Conservation (phyloP, 2,888 invertebrate genomes). For the Petrolisthes cinctipes region DNA sequence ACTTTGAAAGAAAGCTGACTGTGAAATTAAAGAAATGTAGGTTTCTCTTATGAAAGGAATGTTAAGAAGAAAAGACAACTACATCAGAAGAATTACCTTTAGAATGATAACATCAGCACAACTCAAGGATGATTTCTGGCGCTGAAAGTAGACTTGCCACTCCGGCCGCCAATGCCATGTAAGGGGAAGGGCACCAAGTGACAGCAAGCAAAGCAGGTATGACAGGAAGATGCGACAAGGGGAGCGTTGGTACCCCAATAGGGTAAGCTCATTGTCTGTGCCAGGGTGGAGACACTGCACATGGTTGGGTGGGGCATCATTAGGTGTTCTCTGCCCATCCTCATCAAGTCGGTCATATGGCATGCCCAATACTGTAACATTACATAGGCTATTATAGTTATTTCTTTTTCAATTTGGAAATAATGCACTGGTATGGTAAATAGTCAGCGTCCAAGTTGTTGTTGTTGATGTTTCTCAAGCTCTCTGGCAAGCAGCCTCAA, state of each 20-base stretch:
- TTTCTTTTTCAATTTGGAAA: background rate
- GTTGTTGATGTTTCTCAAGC: too few species aligned
- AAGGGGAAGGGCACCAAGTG: constrained; percentile 46
- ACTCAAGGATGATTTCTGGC: constrained; percentile 29
- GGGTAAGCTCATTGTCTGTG: constrained; percentile 39
- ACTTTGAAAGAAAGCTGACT: too few species aligned
- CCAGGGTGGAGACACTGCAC: constrained; percentile 33
- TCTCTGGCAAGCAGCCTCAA: too few species aligned
- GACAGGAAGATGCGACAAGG: constrained; percentile 27
- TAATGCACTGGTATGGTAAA: background rate
- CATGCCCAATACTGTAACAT: constrained; percentile 35
- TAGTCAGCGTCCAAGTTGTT: background rate
- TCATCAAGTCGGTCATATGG: constrained; percentile 47
- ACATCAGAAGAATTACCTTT: constrained; percentile 29
- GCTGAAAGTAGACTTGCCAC: constrained; percentile 47
- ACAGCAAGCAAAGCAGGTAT: constrained; percentile 40
- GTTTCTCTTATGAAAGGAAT: background rate
- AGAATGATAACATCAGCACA: constrained; percentile 51
- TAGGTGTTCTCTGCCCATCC: constrained; percentile 1
- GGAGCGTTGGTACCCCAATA: constrained; percentile 26
- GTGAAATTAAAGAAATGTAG: background rate
- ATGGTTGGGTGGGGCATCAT: constrained; percentile 20
- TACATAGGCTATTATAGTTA: background rate
- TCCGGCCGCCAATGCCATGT: constrained; percentile 61
- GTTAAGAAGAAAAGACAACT: background rate